phyloP scores from a whole-genome alignment of 2,797 vertebrate species.

The Hypotaenidia okinawae region DNA sequence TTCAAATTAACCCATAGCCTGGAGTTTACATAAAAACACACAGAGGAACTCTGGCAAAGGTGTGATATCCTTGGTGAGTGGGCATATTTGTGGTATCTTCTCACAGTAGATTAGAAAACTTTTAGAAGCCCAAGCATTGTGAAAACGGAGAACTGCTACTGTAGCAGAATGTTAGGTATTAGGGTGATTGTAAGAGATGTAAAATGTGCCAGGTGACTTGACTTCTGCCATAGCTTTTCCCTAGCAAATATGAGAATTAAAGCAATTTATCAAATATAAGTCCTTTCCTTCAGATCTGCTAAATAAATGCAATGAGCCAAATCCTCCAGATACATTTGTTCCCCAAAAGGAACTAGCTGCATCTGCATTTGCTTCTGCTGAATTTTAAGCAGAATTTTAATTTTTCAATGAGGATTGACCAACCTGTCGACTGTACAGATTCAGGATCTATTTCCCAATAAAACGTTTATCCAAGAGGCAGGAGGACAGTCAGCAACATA shows the following conservation, averaged over 20 bases:
- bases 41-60: neutral
- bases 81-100: neutral
- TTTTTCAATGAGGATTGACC: neutral
- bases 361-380: neutral
- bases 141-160: neutral
- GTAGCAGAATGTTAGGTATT: neutral
- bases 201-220: neutral
- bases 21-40: neutral
- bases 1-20: neutral
- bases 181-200: neutral
- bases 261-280: neutral
- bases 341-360: rapidly evolving
- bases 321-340: neutral
- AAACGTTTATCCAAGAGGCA: neutral
- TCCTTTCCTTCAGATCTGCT: neutral
- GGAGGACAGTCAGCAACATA: neutral
- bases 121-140: neutral
- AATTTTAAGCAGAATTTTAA: neutral
- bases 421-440: neutral
- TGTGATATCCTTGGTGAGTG: neutral
- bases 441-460: neutral
- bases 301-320: neutral
- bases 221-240: neutral
- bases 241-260: neutral
- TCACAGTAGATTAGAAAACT: neutral